These are phyloP conservation scores for Tetragonisca angustula DNA, from an alignment of 2,888 invertebrate species.

Conservation along the genomic window DNA sequence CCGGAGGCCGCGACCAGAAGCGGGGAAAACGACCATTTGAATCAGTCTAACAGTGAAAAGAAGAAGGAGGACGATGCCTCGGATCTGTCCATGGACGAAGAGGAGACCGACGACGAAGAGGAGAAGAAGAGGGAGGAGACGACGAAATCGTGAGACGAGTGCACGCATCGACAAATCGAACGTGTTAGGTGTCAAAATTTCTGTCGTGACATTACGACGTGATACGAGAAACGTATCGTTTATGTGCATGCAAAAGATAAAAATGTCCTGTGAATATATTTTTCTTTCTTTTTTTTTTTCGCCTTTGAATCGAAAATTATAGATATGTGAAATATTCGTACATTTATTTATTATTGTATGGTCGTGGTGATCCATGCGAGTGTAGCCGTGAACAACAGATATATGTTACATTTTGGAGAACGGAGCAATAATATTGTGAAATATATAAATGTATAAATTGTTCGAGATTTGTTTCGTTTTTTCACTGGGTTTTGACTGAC, in stretches of 20 bases:
- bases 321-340: background rate
- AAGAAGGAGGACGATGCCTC: constrained; percentile 49
- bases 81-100: constrained; percentile 63
- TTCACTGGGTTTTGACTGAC: too few species aligned
- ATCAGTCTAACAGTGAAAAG: constrained; percentile 32
- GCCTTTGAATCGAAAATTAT: background rate
- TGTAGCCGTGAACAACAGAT: constrained; percentile 11
- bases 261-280: background rate
- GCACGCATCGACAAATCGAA: background rate
- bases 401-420: background rate
- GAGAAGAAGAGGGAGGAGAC: constrained; percentile 42
- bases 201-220: background rate
- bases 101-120: constrained; percentile 64
- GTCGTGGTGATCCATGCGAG: constrained; percentile 36
- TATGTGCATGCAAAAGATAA: background rate
- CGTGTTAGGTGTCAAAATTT: background rate
- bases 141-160: constrained; percentile 41
- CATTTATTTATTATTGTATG: background rate
- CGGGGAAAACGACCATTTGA: constrained; percentile 25
- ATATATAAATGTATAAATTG: too few species aligned
- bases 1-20: constrained; percentile 13
- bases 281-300: background rate
- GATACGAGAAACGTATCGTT: background rate
- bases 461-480: background rate
- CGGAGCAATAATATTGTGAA: constrained; percentile 11